Conservation (phyloP, 2,113 vertebrate genomes). For the Pangasianodon gigas region DNA sequence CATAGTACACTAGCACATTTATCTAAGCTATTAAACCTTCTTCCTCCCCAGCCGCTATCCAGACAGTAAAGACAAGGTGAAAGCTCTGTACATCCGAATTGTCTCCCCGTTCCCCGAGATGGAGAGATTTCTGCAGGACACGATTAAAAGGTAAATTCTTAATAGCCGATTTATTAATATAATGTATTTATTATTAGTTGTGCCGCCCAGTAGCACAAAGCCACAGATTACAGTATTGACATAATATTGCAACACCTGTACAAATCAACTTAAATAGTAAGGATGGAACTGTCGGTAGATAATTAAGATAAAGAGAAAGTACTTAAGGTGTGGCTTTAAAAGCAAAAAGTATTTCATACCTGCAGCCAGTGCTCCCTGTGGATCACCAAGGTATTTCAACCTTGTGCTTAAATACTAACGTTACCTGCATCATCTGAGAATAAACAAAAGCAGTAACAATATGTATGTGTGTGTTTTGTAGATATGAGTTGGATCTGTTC, state of each 20-base stretch:
- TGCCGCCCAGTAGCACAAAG: not conserved
- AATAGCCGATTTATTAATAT: not conserved
- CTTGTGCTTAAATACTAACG: not conserved
- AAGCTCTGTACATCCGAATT: conserved; percentile 85
- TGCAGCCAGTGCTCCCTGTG: not conserved
- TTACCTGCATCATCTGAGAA: conserved; percentile 6
- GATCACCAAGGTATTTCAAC: not conserved
- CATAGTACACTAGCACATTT: not conserved
- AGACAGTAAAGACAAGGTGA: conserved; percentile 75
- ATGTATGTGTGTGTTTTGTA: conserved; percentile 53
- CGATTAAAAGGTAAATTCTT: conserved; percentile 79
- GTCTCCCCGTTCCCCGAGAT: conserved; percentile 89
- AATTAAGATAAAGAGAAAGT: not conserved
- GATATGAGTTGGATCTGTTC: conserved; percentile 81
- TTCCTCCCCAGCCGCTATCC: conserved; percentile 73
- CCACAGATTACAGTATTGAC: not conserved
- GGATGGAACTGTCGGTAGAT: too few species aligned
- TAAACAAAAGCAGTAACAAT: not conserved
- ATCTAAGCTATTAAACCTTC: not conserved
- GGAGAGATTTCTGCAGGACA: conserved; percentile 93
- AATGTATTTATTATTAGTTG: not conserved
- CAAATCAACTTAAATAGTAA: not conserved
- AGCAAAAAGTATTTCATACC: not conserved
- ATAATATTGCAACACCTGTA: not conserved
- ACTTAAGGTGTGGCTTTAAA: not conserved